Evolutionary conservation across 2,113 vertebrate genomes (phyloP).

Genomic region (Rhinopomastus cyanomelas): DNA sequence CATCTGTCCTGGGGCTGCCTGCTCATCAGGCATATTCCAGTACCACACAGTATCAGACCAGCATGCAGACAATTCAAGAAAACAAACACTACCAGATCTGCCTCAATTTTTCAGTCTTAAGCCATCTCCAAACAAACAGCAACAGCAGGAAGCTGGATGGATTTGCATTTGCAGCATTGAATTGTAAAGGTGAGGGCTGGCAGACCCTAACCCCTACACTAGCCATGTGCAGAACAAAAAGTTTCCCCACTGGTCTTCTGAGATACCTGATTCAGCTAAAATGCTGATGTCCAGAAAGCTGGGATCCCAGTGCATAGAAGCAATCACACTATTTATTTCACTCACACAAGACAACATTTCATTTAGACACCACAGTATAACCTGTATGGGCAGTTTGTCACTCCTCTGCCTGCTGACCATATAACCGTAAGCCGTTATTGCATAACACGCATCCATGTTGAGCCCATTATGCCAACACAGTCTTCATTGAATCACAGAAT

Average conservation of each 20-base stretch:
- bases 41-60: not conserved
- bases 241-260: not conserved
- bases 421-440: not conserved
- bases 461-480: not conserved
- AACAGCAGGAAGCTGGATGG: not conserved
- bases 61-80: not conserved
- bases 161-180: not conserved
- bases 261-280: not conserved
- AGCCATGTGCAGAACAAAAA: rapidly evolving
- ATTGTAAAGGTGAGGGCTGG: not conserved
- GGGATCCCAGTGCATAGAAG: rapidly evolving
- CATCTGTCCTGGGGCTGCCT: not conserved
- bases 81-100: not conserved
- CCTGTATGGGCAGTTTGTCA: not conserved
- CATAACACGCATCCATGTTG: too few relatives aligned
- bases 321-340: not conserved
- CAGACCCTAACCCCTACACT: not conserved
- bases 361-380: not conserved
- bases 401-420: not conserved
- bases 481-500: not conserved
- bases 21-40: not conserved
- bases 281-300: not conserved
- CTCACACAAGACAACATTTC: not conserved
- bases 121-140: not conserved
- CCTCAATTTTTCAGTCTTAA: not conserved